Conservation (phyloP, 2,797 vertebrate species). For the Gouania willdenowi region DNA sequence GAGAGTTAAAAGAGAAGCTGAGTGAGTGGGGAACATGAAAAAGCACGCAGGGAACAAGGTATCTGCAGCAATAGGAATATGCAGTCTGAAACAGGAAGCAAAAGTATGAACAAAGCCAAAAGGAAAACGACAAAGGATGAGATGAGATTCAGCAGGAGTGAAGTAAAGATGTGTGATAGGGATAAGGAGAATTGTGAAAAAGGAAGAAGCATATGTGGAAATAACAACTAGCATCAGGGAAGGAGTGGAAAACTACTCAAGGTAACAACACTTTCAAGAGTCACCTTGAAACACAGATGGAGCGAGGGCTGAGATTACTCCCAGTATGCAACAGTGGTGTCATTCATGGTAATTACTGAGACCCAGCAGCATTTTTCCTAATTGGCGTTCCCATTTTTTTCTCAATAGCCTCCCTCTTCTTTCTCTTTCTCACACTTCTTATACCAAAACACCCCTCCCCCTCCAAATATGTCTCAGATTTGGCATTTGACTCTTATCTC, state of each 20-base stretch:
- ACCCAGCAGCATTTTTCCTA: slow-evolving; percentile 15
- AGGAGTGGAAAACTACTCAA: not conserved
- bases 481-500: slow-evolving; percentile 13
- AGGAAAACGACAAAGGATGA: slow-evolving; percentile 26
- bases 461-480: slow-evolving; percentile 16
- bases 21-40: slow-evolving; percentile 10
- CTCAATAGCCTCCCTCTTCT: not conserved
- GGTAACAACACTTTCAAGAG: slow-evolving; percentile 10
- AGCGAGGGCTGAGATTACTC: slow-evolving; percentile 14
- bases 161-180: slow-evolving; percentile 38
- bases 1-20: slow-evolving; percentile 1
- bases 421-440: slow-evolving; percentile 16
- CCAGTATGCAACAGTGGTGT: slow-evolving; percentile 30
- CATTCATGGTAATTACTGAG: slow-evolving; percentile 31
- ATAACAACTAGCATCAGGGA: not conserved
- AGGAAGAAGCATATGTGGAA: slow-evolving; percentile 8
- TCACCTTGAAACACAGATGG: slow-evolving; percentile 14
- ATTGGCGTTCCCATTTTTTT: not conserved
- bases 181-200: slow-evolving; percentile 18
- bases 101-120: slow-evolving; percentile 22
- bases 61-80: slow-evolving; percentile 9
- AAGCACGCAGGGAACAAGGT: slow-evolving; percentile 14
- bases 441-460: slow-evolving; percentile 25
- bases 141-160: slow-evolving; percentile 22
- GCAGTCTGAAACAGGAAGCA: slow-evolving; percentile 15